Evolutionary conservation across 2,888 invertebrate species (phyloP), one percentile per base, ranked within the genome.

Genomic region (Euproctis similis): DNA sequence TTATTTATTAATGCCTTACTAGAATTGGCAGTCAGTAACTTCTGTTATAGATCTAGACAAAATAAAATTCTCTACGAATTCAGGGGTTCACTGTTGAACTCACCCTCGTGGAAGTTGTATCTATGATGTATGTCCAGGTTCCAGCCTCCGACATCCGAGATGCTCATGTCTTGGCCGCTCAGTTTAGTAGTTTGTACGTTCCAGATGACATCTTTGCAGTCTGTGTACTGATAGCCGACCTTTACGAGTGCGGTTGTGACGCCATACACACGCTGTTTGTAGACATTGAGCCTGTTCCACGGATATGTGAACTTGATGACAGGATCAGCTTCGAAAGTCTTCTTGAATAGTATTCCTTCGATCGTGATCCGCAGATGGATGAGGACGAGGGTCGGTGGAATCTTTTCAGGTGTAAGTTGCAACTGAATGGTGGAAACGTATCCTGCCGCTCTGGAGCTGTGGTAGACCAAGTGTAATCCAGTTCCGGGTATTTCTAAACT

Each of bases 101-200:
- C 70, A 92, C 93, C 98, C 86, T 98, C 97, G 62, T 98, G 96
- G 88, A 96, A 96, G 72, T 99, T 98, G 71, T 98, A 97, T 50
- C 97, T 89, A 64, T 98, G 98, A 81, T 98, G 98, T 42, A 98
- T 96, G 68, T 98, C 96, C 48, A 99, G 85, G 72, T 98, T 97
- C 98, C 98, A 98, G 8, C 96, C 97, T 1, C 97, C 98, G 19
- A 97, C 94, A 74, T 97, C 97, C 0, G 97, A 97, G 26, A 97
- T 97, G 36, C 94, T 94, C 93, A 98, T 95, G 61, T 97, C 97
- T 62, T 96, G 96, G 0, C 98, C 98, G 54, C 95, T 95, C 24
- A 99, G 78, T 50, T 96, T 96, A 0, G 97, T 96, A 1, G 96
- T 96, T 66, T 97, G 95, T 12, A 94, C 94, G 59, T 96, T 95